phyloP scores from a whole-genome alignment of 2,888 invertebrate species.

The Villa cingulata region DNA sequence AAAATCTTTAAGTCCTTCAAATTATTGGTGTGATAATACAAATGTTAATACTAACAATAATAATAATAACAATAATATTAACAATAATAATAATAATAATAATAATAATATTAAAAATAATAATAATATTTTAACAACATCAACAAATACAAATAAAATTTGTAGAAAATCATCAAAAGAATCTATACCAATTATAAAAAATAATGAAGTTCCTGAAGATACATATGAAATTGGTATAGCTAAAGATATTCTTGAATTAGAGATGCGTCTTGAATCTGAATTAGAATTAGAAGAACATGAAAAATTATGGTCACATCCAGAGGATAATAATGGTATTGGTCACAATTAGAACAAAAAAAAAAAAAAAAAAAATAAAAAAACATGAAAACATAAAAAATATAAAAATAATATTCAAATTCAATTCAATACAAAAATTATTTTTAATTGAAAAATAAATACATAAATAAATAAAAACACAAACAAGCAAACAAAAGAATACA shows the following conservation, averaged over 20 bases:
- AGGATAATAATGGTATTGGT: constrained; percentile 22
- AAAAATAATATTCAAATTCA: too few species aligned
- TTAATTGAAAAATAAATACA: too few species aligned
- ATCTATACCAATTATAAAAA: constrained; percentile 13
- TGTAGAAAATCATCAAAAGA: constrained; percentile 11
- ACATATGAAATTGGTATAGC: constrained; percentile 49
- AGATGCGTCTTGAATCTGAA: constrained; percentile 51
- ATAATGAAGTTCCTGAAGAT: constrained; percentile 19
- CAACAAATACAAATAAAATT: neutral
- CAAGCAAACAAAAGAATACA: too few species aligned
- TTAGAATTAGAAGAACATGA: constrained; percentile 51
- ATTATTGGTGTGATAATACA: constrained; percentile 18
- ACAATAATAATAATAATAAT: too few species aligned
- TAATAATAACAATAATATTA: too few species aligned
- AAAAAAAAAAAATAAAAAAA: neutral
- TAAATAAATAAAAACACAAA: too few species aligned
- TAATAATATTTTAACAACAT: neutral
- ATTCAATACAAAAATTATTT: too few species aligned
- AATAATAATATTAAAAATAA: too few species aligned
- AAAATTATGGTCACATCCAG: constrained; percentile 39
- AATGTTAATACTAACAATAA: too few species aligned
- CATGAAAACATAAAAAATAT: neutral
- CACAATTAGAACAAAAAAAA: constrained; percentile 5
- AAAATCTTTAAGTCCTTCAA: constrained; percentile 17
- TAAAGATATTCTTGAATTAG: constrained; percentile 51